Evolutionary conservation across 2,888 invertebrate genomes (phyloP), one percentile per base, ranked within the genome.

Genomic region (Xestia sexstrigata): DNA sequence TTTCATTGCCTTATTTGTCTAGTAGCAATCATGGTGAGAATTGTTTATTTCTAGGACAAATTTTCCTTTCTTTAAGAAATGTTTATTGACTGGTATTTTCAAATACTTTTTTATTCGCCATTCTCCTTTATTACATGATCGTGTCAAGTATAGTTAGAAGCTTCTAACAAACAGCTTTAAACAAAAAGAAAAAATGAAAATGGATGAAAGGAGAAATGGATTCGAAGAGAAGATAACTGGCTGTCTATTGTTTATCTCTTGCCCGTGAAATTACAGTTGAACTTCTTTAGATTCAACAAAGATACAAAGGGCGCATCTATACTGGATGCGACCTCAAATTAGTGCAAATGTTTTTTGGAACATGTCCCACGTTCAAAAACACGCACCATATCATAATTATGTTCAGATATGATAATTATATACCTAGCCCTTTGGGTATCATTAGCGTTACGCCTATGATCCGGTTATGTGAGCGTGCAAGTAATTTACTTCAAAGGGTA

Each of bases 391-490:
- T 81, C 35, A 45, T 52, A 62, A 77, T 80, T 45, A 45, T 17
- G 62, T 45, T 35, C 23, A 52, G 9, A 55, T 65, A 63, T 58
- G 39, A 74, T 65, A 45, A n/a, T n/a, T n/a, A n/a, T n/a, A 65
- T 39, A 26, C 30, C 15, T 5, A 45, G 66, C 62, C 67, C 78
- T 82, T 60, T 83, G 9, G 66, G n/a, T 67, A n/a, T 71, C 20
- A 83, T 79, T 67, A 70, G 6, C 52, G 65, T 55, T 45, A 84
- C 68, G 68, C 49, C 35, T 79, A 11, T 80, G 79, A 60, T 80
- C 74, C 68, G 23, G 63, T 81, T 73, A 80, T 60, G 52, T 60
- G 45, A 79, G 76, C 45, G 30, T 23, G 20, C 49, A 73, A 68
- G 35, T 80, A 52, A 80, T 65, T 70, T 42, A 47, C 82, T 66